Base-by-base conservation (phyloP, 2,888 invertebrate species). In the Chymomyza amoena region DNA sequence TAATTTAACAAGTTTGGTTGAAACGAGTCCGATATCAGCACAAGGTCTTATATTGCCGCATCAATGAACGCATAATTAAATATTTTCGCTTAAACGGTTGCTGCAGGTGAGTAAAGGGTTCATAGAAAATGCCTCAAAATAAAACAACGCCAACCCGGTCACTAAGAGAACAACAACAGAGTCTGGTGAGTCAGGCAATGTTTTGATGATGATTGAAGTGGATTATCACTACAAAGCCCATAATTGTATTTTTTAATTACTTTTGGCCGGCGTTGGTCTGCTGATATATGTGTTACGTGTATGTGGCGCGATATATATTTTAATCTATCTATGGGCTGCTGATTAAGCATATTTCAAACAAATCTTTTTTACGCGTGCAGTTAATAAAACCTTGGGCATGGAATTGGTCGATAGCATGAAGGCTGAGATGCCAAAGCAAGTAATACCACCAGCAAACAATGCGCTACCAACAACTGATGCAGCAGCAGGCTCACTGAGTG, bases 401-500 rank as follows among this genome's bases (percentile, higher is more conserved):
- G 80, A 75, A 61, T 70, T 73, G 32, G 64, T 70, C 71, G 66
- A 66, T 66, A 73, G 60, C 61, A 72, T 28, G 59, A 67, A 69
- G 39, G 39, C 62, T 60, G 56, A 54, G 18, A 70, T 36, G 28
- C 28, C 68, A 52, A 51, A 9, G 61, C 64, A 20, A 50, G 64
- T 9, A 45, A 63, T 39, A 52, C 59, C 36, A 36, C 71, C 62
- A 74, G 57, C 60, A 65, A 20, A 13, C 62, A 50, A 66, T 36
- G 36, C 15, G 18, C n/a, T 52, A n/a, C 63, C 76, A 15, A 75
- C 65, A 63, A 67, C 67, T 25, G 76, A 75, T 45, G 67, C 66
- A 6, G 65, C 71, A 6, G 59, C 69, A 13, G 76, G 81, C 16
- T 89, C 89, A 13, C 84, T 81, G 81, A 95, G 94, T 89, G 95